Evolutionary conservation across 2,888 invertebrate species (phyloP).

Genomic region (Piscicola geometra): DNA sequence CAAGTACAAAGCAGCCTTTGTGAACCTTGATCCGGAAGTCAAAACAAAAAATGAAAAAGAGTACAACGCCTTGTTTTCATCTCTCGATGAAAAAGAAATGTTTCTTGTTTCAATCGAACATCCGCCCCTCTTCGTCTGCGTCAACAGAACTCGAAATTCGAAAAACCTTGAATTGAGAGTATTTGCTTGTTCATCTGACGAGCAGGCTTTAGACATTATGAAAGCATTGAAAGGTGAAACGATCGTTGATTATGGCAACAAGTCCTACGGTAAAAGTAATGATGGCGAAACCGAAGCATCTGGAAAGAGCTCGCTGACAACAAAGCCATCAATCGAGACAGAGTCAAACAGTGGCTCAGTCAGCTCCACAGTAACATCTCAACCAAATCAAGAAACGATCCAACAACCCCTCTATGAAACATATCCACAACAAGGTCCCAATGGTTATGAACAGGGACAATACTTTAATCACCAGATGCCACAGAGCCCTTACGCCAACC

Average conservation of each 20-base stretch:
- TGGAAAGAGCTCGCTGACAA: background rate
- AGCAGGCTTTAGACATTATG: conserved; percentile 22
- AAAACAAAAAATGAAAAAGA: conserved; percentile 22
- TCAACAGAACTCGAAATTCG: conserved; percentile 2
- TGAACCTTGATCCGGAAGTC: conserved; percentile 17
- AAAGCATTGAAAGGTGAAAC: conserved; percentile 17
- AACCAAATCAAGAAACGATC: background rate
- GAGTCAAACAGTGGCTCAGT: background rate
- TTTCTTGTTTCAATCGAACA: background rate
- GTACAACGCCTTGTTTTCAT: conserved; percentile 1
- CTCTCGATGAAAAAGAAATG: conserved; percentile 22
- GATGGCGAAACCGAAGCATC: background rate
- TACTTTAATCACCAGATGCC: no score
- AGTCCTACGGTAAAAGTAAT: background rate
- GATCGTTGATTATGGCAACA: background rate
- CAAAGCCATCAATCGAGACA: background rate
- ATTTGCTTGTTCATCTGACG: conserved; percentile 9
- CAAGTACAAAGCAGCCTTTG: conserved; percentile 22
- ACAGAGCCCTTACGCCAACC: no score
- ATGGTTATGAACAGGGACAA: no score
- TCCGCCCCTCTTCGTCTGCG: conserved; percentile 17
- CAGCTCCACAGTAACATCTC: background rate
- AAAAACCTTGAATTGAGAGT: conserved; percentile 23
- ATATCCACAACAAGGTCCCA: background rate
- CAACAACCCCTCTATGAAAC: background rate